Evolutionary conservation across 2,797 vertebrate species (phyloP).

Genomic region (Xerus rutilus): DNA sequence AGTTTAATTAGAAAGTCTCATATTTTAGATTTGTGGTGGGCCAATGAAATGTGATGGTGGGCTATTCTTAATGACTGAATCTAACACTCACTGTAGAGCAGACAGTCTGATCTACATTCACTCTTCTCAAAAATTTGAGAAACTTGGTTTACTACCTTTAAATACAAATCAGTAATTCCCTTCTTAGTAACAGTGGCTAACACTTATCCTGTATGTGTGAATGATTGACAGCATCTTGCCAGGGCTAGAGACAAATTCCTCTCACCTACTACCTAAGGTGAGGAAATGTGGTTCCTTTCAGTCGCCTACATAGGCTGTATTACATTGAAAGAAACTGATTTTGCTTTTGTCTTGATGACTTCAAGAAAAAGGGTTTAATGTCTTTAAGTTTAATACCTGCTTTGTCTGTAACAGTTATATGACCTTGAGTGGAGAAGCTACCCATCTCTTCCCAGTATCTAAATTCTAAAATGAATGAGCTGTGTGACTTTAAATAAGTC

Average conservation of each 20-base stretch:
- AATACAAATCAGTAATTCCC: neutral
- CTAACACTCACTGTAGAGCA: neutral
- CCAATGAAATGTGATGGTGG: slow-evolving; percentile 28
- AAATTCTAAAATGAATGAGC: slow-evolving; percentile 42
- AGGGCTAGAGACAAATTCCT: neutral
- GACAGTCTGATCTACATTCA: neutral
- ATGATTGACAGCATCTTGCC: slow-evolving; percentile 11
- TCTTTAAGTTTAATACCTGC: neutral
- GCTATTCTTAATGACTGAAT: slow-evolving; percentile 10
- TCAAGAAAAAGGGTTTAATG: neutral
- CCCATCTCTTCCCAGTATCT: neutral
- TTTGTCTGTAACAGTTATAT: neutral
- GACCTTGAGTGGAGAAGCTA: neutral
- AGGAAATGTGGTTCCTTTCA: neutral
- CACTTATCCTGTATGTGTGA: neutral
- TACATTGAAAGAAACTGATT: neutral
- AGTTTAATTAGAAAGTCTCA: slow-evolving; percentile 49
- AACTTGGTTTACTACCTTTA: neutral
- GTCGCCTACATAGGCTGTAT: neutral
- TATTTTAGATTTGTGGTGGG: neutral
- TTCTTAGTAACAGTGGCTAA: slow-evolving; percentile 40
- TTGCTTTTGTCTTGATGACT: neutral
- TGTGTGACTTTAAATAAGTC: neutral
- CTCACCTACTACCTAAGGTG: neutral
- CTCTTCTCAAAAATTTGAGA: neutral